Conservation (phyloP, 2,888 invertebrate genomes). For the Gandaritis pyraliata region DNA sequence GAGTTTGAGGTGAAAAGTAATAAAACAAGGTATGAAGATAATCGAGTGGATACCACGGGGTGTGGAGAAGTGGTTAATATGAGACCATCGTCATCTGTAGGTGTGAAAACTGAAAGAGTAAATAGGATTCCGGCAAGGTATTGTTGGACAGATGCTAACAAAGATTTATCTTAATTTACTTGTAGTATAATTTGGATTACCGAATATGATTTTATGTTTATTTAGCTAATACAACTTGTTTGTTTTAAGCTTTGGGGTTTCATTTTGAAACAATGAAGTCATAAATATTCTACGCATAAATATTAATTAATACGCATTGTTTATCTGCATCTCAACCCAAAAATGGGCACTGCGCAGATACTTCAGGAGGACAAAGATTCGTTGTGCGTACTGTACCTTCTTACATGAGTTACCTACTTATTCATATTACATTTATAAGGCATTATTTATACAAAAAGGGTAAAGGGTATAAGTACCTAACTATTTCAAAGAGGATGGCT, state of each 20-base stretch:
- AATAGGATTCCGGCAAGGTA: constrained; percentile 67
- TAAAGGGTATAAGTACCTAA: no score
- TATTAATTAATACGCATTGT: no score
- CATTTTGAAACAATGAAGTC: background rate
- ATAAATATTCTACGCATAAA: no score
- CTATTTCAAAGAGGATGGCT: no score
- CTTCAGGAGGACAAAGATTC: no score
- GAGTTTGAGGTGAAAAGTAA: constrained; percentile 48
- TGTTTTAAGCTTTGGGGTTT: constrained; percentile 2
- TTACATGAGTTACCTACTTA: no score
- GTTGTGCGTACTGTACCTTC: no score
- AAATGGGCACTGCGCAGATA: no score
- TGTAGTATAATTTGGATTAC: constrained; percentile 1
- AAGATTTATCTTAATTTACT: constrained; percentile 28
- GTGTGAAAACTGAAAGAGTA: constrained; percentile 54
- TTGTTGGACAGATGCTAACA: constrained; percentile 73
- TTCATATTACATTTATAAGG: no score
- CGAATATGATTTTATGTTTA: constrained; percentile 14
- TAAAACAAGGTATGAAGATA: constrained; percentile 29
- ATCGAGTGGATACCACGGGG: constrained; percentile 42
- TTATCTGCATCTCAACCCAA: no score
- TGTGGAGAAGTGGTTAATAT: constrained; percentile 54
- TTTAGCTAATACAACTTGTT: constrained; percentile 13
- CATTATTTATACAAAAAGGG: no score
- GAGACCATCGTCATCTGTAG: constrained; percentile 42